Evolutionary conservation across 2,797 vertebrate species (phyloP).

Genomic region (Miichthys miiuy): DNA sequence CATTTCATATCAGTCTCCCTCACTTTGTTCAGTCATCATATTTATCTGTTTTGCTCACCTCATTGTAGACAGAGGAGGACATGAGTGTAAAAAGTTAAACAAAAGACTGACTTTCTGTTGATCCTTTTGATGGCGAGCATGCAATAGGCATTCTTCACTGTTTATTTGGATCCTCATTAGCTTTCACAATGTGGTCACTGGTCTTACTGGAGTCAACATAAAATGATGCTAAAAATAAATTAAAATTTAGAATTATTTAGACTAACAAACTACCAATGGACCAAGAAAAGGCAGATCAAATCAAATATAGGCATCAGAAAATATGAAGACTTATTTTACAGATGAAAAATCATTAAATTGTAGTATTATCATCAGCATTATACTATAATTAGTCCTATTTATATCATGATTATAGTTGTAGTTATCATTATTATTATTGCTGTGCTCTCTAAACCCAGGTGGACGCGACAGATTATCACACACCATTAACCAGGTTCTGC

Average conservation of each 20-base stretch:
- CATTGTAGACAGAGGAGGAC: constrained; percentile 9
- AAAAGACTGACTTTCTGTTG: not conserved
- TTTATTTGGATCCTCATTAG: constrained; percentile 21
- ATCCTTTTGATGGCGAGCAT: not conserved
- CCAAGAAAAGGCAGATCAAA: not conserved
- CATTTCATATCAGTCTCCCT: constrained; percentile 28
- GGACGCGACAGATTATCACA: no score
- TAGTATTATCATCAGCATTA: no score
- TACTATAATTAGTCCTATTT: no score
- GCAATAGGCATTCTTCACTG: constrained; percentile 3
- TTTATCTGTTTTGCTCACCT: constrained; percentile 8
- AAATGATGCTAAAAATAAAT: not conserved
- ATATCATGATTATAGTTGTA: no score
- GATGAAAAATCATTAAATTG: not conserved
- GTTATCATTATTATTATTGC: no score
- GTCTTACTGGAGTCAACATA: not conserved
- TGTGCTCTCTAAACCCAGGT: no score
- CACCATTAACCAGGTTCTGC: no score
- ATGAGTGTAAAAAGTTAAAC: constrained; percentile 4
- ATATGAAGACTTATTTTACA: not conserved
- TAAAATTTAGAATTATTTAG: not conserved
- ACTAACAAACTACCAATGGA: not conserved
- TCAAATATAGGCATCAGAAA: not conserved
- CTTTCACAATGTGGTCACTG: not conserved
- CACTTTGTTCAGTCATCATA: constrained; percentile 36